phyloP scores from a whole-genome alignment of 2,113 vertebrate species.

The Neolamprologus caudopunctatus region DNA sequence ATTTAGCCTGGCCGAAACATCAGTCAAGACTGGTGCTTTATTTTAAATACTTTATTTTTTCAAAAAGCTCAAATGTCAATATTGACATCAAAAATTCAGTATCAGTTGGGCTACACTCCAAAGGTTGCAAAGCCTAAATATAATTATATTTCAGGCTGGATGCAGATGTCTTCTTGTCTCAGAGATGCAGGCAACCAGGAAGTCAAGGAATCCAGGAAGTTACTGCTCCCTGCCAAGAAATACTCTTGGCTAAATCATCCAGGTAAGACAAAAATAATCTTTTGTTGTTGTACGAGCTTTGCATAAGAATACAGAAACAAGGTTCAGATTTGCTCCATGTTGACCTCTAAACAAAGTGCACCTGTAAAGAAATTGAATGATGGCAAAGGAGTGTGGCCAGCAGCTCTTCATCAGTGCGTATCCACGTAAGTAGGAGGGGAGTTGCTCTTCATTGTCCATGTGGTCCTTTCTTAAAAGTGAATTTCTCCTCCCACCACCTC shows the following conservation, averaged over 20 bases:
- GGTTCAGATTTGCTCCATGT: neutral
- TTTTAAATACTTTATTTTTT: neutral
- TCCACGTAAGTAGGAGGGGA: neutral
- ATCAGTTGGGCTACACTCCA: neutral
- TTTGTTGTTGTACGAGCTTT: neutral
- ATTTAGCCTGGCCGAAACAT: neutral
- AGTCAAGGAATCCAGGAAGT: neutral
- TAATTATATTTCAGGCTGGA: neutral
- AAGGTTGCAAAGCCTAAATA: neutral
- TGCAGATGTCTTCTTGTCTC: neutral
- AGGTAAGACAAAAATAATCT: neutral
- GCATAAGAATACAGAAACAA: neutral
- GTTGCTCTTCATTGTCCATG: constrained; percentile 10
- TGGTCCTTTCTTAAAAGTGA: constrained; percentile 22
- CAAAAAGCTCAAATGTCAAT: neutral
- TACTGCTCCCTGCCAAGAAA: neutral
- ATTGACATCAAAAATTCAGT: neutral
- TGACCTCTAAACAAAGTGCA: neutral
- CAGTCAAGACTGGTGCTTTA: neutral
- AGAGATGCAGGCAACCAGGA: neutral
- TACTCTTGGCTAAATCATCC: neutral
- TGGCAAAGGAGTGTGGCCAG: neutral
- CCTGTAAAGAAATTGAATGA: neutral
- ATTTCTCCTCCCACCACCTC: constrained; percentile 10
- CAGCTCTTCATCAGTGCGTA: neutral